These are phyloP conservation scores for Nibea coibor DNA, from an alignment of 2,113 vertebrate species.

Conservation along the genomic window DNA sequence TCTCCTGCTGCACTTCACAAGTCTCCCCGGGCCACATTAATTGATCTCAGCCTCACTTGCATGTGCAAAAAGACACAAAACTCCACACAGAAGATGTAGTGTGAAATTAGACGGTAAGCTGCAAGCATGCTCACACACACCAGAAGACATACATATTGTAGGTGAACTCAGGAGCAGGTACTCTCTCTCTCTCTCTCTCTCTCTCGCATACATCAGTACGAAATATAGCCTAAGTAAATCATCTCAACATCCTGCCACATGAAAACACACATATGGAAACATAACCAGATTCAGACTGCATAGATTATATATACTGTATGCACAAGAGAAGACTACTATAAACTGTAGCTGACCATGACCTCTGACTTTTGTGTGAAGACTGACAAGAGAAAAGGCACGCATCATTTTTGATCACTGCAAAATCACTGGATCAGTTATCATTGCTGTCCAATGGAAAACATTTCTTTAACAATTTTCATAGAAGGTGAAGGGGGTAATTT, in stretches of 20 bases:
- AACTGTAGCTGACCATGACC: neutral
- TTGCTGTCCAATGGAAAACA: neutral
- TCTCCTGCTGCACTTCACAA: conserved; percentile 56
- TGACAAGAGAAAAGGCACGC: neutral
- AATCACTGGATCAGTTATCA: neutral
- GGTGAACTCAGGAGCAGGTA: conserved; percentile 7
- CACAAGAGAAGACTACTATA: neutral
- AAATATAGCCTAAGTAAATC: conserved; percentile 24
- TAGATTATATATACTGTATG: neutral
- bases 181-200: neutral
- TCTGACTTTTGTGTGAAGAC: conserved; percentile 1
- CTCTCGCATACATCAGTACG: neutral
- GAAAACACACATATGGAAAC: conserved; percentile 8
- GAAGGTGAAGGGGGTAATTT: neutral
- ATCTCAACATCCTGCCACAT: conserved; percentile 7
- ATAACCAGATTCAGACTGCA: conserved; percentile 20
- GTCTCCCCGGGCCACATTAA: conserved; percentile 48
- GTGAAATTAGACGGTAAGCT: conserved; percentile 18
- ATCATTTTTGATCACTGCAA: neutral
- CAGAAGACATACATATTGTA: conserved; percentile 6
- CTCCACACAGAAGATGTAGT: conserved; percentile 21
- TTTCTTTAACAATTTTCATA: neutral
- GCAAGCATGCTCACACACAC: conserved; percentile 6
- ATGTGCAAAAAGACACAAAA: conserved; percentile 50
- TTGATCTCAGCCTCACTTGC: conserved; percentile 54